Base-by-base conservation (phyloP, 53 echinoderm and acorn worm species). In the Pentamera pediparva region DNA sequence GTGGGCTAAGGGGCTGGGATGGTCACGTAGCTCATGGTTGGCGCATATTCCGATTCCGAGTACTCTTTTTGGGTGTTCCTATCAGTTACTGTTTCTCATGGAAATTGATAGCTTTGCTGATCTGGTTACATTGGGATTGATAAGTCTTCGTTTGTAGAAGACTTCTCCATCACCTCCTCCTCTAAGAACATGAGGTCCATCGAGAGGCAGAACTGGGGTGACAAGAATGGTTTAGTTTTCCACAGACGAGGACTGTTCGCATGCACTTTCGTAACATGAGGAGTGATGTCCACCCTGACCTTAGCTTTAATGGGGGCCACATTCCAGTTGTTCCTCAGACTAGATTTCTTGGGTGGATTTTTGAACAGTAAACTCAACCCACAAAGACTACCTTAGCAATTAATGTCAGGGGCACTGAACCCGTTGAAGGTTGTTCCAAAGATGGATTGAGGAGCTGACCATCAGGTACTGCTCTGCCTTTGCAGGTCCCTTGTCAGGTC, bases 361-460 rank as follows among this genome's bases (percentile, higher is more conserved):
- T 3, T 51, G 19, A 24, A 51, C 4, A 51, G 41, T 48, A 58
- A 72, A 43, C 32, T 74, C 26, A 74, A 74, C 34, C 30, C 33
- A 34, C 53, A 74, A 74, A 37, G 55, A 2, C 74, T n/a, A n/a
- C n/a, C n/a, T n/a, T n/a, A n/a, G n/a, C n/a, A n/a, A n/a, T n/a
- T n/a, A n/a, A n/a, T n/a, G n/a, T n/a, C n/a, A n/a, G 21, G 49
- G 50, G 43, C 35, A 39, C 38, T 62, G 32, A 64, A 48, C 43
- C 62, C 22, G 38, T 30, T 78, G 24, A 78, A 78, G 26, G 51
- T 78, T 34, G 63, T 78, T 28, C 64, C 63, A 43, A 78, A 78
- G 43, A 43, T 82, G 75, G 75, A 75, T 35, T 74, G 64, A 63
- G 74, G 54, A 8, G 82, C 75, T 34, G 65, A 61, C 60, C 75